Evolutionary conservation across 2,113 vertebrate genomes (phyloP), one percentile per base, ranked within the genome.

Genomic region (Apus apus): DNA sequence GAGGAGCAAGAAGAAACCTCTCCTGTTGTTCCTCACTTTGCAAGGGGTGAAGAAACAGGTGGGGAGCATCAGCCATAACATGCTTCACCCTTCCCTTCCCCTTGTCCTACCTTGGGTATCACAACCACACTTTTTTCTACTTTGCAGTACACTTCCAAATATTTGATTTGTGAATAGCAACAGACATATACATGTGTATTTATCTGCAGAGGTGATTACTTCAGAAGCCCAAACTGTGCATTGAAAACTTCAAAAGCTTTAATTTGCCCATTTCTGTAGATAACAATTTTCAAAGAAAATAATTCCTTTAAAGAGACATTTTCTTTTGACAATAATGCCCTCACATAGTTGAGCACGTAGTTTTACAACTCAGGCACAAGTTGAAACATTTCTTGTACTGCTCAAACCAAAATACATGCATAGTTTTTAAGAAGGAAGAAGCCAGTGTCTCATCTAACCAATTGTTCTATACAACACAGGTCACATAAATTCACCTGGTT

Each of bases 51-150:
- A 81, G 51, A 20, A 77, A 9, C 26, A 22, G 27, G 12, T 15
- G 9, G 71, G 57, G 54, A 66, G 7, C 1, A 0, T 21, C 50
- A 1, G 30, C n/a, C 22, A 5, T n/a, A 13, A 9, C 5, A 1
- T 17, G 13, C 38, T 77, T 79, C 0, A 0, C 17, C 23, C 36
- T 77, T 82, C 51, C n/a, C 18, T 1, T 73, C 25, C 40, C n/a
- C 23, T 60, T 45, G 40, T 46, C 46, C 66, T 57, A 14, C 15
- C 50, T 27, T 2, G 3, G 27, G 30, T 40, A 16, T 26, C 45
- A 29, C 0, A 0, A 10, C 77, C 18, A 43, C 2, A 10, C 10
- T 67, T 83, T 85, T 62, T 71, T 32, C 48, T 81, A 1, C 32
- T 73, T 73, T 58, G 87, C 71, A 46, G n/a, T 72, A 40, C 0